Conservation (phyloP, 2,113 vertebrate species). For the Brachypteracias leptosomus region DNA sequence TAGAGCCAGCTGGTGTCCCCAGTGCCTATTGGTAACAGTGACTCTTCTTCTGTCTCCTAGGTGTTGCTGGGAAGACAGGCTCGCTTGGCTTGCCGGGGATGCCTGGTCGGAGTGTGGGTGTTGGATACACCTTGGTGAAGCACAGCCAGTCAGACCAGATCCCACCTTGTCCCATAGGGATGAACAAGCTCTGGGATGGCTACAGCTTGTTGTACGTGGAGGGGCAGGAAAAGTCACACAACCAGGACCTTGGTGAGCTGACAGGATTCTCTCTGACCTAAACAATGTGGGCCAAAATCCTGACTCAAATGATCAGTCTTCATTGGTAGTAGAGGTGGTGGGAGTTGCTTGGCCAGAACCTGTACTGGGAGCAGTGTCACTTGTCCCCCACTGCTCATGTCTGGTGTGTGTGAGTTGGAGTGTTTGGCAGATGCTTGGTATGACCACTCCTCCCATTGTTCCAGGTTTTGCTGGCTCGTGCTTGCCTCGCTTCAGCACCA, state of each 20-base stretch:
- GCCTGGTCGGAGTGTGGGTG: slow-evolving; percentile 73
- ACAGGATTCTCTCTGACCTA: background rate
- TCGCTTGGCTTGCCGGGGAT: slow-evolving; percentile 72
- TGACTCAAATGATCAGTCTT: background rate
- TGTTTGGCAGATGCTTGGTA: background rate
- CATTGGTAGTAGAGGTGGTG: background rate
- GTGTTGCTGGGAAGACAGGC: slow-evolving; percentile 70
- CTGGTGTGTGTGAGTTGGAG: background rate
- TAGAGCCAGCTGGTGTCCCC: background rate
- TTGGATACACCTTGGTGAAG: slow-evolving; percentile 90
- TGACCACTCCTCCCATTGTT: background rate
- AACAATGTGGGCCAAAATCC: background rate
- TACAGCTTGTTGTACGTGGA: slow-evolving; percentile 95
- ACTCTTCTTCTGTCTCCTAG: slow-evolving; percentile 40
- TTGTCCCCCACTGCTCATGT: background rate
- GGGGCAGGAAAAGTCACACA: slow-evolving; percentile 95
- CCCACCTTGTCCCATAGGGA: slow-evolving; percentile 88
- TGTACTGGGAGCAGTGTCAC: rapidly evolving
- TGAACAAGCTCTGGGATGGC: slow-evolving; percentile 91
- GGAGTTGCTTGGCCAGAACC: background rate
- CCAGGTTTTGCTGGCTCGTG: slow-evolving; percentile 94
- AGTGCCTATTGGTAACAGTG: rapidly evolving
- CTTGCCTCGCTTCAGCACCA: slow-evolving; percentile 92
- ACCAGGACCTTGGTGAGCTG: slow-evolving; percentile 91
- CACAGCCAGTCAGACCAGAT: slow-evolving; percentile 90